phyloP scores from a whole-genome alignment of 2,113 vertebrate species.

The Cromileptes altivelis region DNA sequence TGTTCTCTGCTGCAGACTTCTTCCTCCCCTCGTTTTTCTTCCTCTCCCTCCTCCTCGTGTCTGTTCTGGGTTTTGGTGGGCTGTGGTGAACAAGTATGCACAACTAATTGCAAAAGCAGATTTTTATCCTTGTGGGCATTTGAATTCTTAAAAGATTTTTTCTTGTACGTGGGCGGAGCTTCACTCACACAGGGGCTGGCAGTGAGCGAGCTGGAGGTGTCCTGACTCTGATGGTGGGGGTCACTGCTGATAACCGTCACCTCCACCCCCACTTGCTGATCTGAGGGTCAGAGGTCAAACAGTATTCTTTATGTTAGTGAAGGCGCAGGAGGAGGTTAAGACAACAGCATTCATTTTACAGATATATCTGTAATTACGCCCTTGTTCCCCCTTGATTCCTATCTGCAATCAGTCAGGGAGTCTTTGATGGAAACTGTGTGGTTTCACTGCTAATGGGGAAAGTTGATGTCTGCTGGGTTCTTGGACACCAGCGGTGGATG shows the following conservation, averaged over 20 bases:
- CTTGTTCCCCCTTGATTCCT: constrained; percentile 57
- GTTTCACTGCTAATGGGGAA: constrained; percentile 76
- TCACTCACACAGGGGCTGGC: constrained; percentile 88
- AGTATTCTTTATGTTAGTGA: constrained; percentile 59
- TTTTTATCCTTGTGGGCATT: constrained; percentile 37
- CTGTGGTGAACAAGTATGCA: constrained; percentile 65
- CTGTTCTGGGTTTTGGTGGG: constrained; percentile 76
- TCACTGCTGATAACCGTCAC: constrained; percentile 92
- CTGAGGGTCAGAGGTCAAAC: constrained; percentile 80
- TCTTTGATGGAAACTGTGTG: constrained; percentile 73
- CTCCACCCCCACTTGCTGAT: constrained; percentile 89
- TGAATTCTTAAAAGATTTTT: constrained; percentile 10
- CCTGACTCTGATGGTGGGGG: constrained; percentile 91
- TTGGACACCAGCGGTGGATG: constrained; percentile 71
- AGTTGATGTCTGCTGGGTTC: constrained; percentile 71
- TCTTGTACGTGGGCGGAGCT: neutral
- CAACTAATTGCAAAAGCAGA: constrained; percentile 61
- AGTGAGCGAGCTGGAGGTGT: constrained; percentile 90
- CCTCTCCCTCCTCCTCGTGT: constrained; percentile 76
- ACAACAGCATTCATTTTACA: constrained; percentile 40
- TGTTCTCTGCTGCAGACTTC: constrained; percentile 81
- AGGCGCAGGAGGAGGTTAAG: neutral
- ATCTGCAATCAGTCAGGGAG: constrained; percentile 54
- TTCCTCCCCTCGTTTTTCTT: constrained; percentile 84
- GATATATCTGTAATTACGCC: constrained; percentile 48